Evolutionary conservation across 2,113 vertebrate genomes (phyloP), one percentile per base, ranked within the genome.

Genomic region (Tursiops truncatus): DNA sequence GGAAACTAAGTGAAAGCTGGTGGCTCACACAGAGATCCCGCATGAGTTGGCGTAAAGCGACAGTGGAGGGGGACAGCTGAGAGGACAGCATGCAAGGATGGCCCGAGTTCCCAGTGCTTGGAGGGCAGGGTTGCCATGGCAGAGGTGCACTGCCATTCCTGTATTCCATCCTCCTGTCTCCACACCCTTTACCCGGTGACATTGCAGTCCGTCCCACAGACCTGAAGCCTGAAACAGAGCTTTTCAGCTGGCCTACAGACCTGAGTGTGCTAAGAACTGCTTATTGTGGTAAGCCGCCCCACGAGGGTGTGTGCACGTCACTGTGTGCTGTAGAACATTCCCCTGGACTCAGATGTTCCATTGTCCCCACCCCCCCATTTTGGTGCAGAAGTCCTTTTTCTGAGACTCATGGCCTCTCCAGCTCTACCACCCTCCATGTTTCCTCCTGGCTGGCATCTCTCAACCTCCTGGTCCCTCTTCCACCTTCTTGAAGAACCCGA

Each of bases 281-380:
- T 36, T 15, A 26, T 4, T 21, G 18, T 28, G 56, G 15, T 58
- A 2, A 73, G 71, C 6, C n/a, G 1, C 28, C 6, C 23, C 8
- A 0, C 0, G 63, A 53, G 36, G 28, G 53, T 56, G 14, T 26
- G 2, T 58, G 5, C 2, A 0, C 10, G 17, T n/a, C 4, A 3
- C 50, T 8, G 4, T 0, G 10, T 14, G 20, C 14, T 2, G 2
- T 0, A 17, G n/a, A 18, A 80, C 26, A 1, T 15, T 53, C 38
- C 60, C 28, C 13, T 15, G 80, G 21, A 20, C 7, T 11, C 60
- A 44, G 6, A 3, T 0, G 12, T n/a, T 47, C 11, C 3, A 0
- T 68, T 8, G 6, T 44, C 8, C 10, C 50, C 50, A 15, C 6
- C 15, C 8, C 13, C 47, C 50, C 1, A 1, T 36, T 62, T 53